Conservation (phyloP, 1,140 invertebrate species). For the Papilio machaon region DNA sequence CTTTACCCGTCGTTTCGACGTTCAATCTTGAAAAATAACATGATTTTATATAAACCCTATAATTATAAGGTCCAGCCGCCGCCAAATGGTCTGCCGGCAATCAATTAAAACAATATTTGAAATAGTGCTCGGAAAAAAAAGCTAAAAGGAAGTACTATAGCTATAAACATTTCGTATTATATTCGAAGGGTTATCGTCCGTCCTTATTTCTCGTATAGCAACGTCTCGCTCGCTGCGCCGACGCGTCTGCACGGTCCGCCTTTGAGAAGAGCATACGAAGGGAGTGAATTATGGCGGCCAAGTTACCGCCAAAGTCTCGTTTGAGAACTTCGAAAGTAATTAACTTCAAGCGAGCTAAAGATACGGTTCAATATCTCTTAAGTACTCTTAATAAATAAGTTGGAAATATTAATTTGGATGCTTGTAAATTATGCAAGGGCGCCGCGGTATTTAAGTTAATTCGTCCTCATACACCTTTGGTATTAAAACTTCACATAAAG, state of each 20-base stretch:
- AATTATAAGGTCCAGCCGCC: conserved; percentile 61
- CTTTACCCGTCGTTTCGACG: conserved; percentile 26
- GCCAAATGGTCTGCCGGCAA: conserved; percentile 74
- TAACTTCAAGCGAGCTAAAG: conserved; percentile 60
- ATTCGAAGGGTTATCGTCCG: conserved; percentile 45
- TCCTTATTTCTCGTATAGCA: conserved; percentile 48
- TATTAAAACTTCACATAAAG: conserved; percentile 27
- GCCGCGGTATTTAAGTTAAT: conserved; percentile 30
- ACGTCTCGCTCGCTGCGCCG: conserved; percentile 66
- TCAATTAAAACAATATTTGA: conserved; percentile 80
- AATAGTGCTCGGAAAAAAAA: conserved; percentile 73
- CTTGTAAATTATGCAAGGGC: conserved; percentile 34
- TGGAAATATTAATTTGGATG: conserved; percentile 38
- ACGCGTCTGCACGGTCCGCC: conserved; percentile 65
- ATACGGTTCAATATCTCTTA: conserved; percentile 40
- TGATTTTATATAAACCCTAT: conserved; percentile 59
- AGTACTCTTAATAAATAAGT: conserved; percentile 40
- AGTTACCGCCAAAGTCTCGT: conserved; percentile 76
- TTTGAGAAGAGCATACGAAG: conserved; percentile 66
- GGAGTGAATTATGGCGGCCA: conserved; percentile 68
- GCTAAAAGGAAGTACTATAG: conserved; percentile 71
- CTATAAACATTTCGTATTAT: conserved; percentile 74
- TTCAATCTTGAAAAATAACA: conserved; percentile 44
- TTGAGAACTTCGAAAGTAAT: conserved; percentile 74
- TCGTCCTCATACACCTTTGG: background rate